Evolutionary conservation across 53 echinoderm and acorn worm genomes (phyloP).

Genomic region (Actinopyga echinites): DNA sequence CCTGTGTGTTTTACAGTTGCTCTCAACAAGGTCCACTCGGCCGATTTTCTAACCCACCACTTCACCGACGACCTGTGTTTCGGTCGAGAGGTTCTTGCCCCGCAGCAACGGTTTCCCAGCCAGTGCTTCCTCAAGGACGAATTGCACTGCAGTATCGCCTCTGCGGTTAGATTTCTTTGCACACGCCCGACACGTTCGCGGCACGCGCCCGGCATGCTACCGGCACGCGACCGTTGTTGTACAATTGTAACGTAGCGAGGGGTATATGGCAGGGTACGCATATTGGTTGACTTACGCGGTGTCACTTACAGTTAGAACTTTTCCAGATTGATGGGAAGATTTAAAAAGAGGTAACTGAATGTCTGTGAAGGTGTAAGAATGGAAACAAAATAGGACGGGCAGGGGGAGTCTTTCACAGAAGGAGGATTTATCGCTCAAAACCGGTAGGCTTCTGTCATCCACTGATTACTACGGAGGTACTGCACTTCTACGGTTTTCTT

Average conservation of each 20-base stretch:
- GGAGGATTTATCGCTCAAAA: no score
- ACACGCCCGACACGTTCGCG: not conserved
- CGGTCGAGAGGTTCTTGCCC: slow-evolving; percentile 16
- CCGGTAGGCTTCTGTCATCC: no score
- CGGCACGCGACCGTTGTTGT: not conserved
- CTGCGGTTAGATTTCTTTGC: not conserved
- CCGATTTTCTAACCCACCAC: no score
- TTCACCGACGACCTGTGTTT: not conserved
- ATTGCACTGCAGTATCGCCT: not conserved
- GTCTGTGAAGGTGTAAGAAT: not conserved
- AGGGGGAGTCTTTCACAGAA: not conserved
- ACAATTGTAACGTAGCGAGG: not conserved
- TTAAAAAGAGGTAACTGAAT: not conserved
- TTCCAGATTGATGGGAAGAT: not conserved
- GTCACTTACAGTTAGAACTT: slow-evolving; percentile 23
- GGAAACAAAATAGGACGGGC: not conserved
- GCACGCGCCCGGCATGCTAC: not conserved
- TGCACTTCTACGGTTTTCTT: no score
- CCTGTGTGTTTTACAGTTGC: no score
- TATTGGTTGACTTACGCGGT: slow-evolving; percentile 11
- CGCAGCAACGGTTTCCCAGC: slow-evolving; percentile 1
- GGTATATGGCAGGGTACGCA: not conserved
- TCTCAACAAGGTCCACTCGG: no score
- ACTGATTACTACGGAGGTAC: no score
- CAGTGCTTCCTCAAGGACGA: not conserved